phyloP scores from a whole-genome alignment of 2,113 vertebrate species.

The Tyto alba region DNA sequence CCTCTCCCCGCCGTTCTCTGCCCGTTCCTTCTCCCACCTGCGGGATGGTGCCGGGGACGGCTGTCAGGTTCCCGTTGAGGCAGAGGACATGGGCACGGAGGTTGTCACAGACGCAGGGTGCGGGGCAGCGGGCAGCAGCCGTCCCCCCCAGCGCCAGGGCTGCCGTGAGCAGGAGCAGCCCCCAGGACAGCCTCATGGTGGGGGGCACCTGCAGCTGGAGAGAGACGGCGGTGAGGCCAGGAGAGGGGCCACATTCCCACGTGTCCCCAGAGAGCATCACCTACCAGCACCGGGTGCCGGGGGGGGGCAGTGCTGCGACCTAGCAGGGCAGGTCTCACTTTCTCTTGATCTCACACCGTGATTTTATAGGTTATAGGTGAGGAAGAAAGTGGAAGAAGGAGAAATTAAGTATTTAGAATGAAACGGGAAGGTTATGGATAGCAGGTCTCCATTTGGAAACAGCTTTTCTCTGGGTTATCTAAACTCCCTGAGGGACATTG shows the following conservation, averaged over 20 bases:
- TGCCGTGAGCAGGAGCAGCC: neutral
- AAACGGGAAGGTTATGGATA: neutral
- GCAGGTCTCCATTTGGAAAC: neutral
- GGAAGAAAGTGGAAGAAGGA: neutral
- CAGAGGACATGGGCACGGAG: constrained; percentile 80
- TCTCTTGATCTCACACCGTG: neutral
- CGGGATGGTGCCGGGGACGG: constrained; percentile 77
- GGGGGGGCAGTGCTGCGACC: neutral
- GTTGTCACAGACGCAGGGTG: constrained; percentile 83
- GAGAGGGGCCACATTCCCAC: neutral
- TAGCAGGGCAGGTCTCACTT: neutral
- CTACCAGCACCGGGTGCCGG: fast-evolving
- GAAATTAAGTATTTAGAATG: neutral
- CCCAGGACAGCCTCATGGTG: neutral
- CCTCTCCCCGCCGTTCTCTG: neutral
- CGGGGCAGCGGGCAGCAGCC: constrained; percentile 72
- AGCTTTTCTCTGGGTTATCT: neutral
- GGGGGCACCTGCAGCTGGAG: neutral
- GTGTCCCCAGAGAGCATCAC: fast-evolving
- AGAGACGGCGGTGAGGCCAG: neutral
- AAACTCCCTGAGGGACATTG: neutral
- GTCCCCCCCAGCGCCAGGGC: fast-evolving
- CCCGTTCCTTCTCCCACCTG: constrained; percentile 70
- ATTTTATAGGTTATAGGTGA: neutral
- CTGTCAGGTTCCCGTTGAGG: constrained; percentile 79